Conservation (phyloP, 2,797 vertebrate genomes). For the Sebastes wilsoni region DNA sequence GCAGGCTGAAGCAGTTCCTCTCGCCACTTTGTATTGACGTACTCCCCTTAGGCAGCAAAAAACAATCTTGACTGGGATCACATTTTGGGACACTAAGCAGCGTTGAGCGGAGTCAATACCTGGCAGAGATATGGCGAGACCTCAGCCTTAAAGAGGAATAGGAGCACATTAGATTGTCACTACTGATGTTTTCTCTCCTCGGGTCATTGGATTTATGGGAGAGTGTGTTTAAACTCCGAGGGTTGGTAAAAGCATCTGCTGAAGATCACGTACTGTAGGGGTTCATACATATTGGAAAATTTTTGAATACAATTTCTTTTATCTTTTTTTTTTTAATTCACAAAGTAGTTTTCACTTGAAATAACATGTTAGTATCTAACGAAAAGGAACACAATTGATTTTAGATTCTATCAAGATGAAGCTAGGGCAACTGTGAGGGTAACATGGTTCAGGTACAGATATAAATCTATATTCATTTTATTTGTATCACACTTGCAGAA, state of each 20-base stretch:
- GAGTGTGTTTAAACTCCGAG: constrained; percentile 8
- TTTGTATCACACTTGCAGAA: background rate
- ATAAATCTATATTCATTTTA: background rate
- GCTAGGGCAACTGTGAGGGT: background rate
- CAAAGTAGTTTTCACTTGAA: background rate
- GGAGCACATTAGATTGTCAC: constrained; percentile 68
- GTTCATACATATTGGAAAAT: background rate
- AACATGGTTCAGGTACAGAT: background rate
- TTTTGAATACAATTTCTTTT: background rate
- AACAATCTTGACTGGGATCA: constrained; percentile 71
- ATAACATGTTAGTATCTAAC: background rate
- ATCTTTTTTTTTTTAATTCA: background rate
- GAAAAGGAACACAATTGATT: background rate
- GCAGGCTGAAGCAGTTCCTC: constrained; percentile 47
- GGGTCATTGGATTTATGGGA: constrained; percentile 47
- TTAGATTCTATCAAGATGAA: background rate
- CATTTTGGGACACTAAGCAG: constrained; percentile 74
- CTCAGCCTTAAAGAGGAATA: constrained; percentile 60
- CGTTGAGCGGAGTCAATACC: constrained; percentile 74
- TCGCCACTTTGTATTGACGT: constrained; percentile 36
- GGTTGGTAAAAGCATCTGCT: constrained; percentile 5
- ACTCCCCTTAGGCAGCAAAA: constrained; percentile 56
- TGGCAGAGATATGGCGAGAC: constrained; percentile 64
- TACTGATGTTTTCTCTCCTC: constrained; percentile 55
- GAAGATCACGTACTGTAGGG: background rate